phyloP scores from a whole-genome alignment of 23 tunicate species.

The Trididemnum nubilum region DNA sequence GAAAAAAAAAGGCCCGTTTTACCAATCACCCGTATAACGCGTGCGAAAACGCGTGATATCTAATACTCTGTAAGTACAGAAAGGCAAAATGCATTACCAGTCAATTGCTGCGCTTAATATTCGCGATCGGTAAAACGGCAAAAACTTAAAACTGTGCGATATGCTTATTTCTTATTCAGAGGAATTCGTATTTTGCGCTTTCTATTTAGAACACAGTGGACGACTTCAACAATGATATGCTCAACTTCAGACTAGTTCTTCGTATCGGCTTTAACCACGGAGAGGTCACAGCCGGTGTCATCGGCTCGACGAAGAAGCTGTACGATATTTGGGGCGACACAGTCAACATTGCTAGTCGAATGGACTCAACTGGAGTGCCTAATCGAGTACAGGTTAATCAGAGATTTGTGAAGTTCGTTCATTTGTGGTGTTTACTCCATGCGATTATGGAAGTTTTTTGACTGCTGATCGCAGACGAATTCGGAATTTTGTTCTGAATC shows the following conservation, averaged over 20 bases:
- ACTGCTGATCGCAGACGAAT: not conserved
- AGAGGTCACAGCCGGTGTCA: slow-evolving; percentile 97
- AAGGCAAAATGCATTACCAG: too few relatives aligned
- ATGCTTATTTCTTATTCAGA: too few relatives aligned
- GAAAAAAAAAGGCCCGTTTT: too few relatives aligned
- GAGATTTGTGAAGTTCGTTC: too few relatives aligned
- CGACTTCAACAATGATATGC: slow-evolving; percentile 83
- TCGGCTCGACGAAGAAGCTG: slow-evolving; percentile 82
- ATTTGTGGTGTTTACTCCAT: too few relatives aligned
- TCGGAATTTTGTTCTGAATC: not conserved
- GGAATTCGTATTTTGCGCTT: too few relatives aligned
- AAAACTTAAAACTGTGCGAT: too few relatives aligned
- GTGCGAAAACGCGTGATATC: too few relatives aligned
- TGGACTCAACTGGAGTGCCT: slow-evolving; percentile 94
- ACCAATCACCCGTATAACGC: too few relatives aligned
- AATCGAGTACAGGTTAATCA: slow-evolving; percentile 73
- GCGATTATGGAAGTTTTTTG: not conserved
- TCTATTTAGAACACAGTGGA: slow-evolving; percentile 58
- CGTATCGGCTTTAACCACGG: slow-evolving; percentile 98
- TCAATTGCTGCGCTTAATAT: too few relatives aligned
- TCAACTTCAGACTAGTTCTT: slow-evolving; percentile 79
- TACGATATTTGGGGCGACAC: slow-evolving; percentile 99
- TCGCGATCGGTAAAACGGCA: too few relatives aligned
- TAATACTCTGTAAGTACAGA: too few relatives aligned
- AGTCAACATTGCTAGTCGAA: slow-evolving; percentile 93